A percentile compares a stretch with the other conserved stretches of the same genome.
Conservation (phyloP, 2,888 invertebrate species). For the Muscina levida region DNA sequence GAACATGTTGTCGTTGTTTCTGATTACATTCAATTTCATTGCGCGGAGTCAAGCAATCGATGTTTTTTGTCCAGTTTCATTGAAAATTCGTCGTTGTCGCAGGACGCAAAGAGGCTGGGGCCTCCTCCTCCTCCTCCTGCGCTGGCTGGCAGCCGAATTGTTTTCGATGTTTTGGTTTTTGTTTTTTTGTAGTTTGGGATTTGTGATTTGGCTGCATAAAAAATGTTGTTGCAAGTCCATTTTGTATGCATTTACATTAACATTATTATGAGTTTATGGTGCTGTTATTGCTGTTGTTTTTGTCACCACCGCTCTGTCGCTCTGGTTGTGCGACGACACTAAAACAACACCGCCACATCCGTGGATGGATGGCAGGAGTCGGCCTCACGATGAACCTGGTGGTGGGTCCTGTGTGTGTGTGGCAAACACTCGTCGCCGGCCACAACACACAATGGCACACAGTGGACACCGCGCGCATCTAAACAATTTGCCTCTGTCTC, state of each 20-base stretch:
- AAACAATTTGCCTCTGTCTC: slow-evolving; percentile 23
- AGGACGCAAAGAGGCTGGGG: background rate
- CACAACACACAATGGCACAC: slow-evolving; percentile 60
- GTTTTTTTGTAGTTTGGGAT: too few species aligned
- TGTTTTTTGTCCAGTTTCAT: slow-evolving; percentile 71
- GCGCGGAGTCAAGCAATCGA: slow-evolving; percentile 41
- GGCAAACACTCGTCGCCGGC: slow-evolving; percentile 40
- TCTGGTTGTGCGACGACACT: background rate
- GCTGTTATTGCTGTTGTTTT: slow-evolving; percentile 53
- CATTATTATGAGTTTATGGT: slow-evolving; percentile 76
- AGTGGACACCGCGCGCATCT: slow-evolving; percentile 46
- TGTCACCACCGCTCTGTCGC: slow-evolving; percentile 19
- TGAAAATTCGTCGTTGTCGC: slow-evolving; percentile 18
- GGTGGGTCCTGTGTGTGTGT: slow-evolving; percentile 57
- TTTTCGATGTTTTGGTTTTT: too few species aligned
- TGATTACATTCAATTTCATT: slow-evolving; percentile 52
- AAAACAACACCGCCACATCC: background rate
- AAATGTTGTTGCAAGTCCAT: slow-evolving; percentile 72
- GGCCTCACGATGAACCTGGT: slow-evolving; percentile 16
- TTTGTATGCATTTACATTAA: slow-evolving; percentile 79
- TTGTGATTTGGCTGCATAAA: slow-evolving; percentile 36
- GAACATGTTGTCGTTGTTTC: slow-evolving; percentile 32
- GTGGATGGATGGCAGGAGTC: background rate
- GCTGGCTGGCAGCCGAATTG: background rate
- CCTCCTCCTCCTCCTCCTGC: background rate